These are phyloP conservation scores for Cryptophagus acutangulus DNA, from an alignment of 2,888 invertebrate species.

Conservation along the genomic window DNA sequence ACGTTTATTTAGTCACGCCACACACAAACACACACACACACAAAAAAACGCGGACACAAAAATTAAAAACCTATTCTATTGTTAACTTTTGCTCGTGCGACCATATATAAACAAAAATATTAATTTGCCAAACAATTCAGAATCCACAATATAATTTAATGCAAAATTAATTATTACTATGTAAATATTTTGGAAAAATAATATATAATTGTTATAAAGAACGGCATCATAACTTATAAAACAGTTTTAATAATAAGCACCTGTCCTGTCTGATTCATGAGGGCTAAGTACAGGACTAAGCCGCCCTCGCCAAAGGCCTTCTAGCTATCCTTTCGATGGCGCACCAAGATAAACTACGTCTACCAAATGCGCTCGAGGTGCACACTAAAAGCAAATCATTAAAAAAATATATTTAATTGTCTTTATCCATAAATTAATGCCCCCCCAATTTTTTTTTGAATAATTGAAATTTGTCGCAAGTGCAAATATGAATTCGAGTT, in stretches of 20 bases:
- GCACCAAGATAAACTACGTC: background rate
- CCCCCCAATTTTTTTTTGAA: no score
- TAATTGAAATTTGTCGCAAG: no score
- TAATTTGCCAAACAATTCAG: no score
- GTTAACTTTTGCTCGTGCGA: conserved; percentile 33
- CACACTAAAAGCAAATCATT: no score
- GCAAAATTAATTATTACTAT: background rate
- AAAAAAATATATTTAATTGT: no score
- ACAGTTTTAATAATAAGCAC: conserved; percentile 40
- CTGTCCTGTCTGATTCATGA: conserved; percentile 44
- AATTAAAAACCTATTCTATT: conserved; percentile 36
- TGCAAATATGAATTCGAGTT: no score
- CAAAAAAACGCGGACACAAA: conserved; percentile 29
- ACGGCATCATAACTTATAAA: background rate
- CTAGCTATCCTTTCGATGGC: no score
- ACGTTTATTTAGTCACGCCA: conserved; percentile 43
- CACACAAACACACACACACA: conserved; percentile 17
- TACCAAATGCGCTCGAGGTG: no score
- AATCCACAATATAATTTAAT: background rate
- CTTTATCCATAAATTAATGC: no score
- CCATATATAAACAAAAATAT: conserved; percentile 26
- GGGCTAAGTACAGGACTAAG: conserved; percentile 39
- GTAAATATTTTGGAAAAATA: background rate
- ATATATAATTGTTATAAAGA: background rate
- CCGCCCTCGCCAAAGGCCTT: conserved; percentile 30